A percentile compares a stretch with the other conserved stretches of the same genome.
These are phyloP conservation scores for Eupsilia transversa DNA, from an alignment of 2,888 invertebrate genomes.

Conservation along the genomic window DNA sequence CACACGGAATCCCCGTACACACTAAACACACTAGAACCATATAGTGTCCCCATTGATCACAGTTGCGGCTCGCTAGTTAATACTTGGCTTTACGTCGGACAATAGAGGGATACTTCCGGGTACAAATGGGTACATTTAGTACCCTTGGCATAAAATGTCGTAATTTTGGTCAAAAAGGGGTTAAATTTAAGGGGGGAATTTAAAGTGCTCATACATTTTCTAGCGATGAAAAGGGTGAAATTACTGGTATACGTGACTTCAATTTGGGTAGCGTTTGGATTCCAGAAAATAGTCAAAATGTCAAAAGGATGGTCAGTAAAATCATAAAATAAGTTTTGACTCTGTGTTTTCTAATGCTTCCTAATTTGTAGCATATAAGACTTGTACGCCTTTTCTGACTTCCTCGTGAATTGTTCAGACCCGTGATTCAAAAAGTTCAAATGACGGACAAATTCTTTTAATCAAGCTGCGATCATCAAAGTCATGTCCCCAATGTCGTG, in stretches of 20 bases:
- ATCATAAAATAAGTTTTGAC: background rate
- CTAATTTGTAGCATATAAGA: background rate
- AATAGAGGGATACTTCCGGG: background rate
- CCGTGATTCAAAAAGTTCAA: background rate
- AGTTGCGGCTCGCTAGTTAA: background rate
- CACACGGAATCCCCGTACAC: background rate
- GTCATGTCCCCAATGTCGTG: background rate
- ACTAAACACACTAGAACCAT: background rate
- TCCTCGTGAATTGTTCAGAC: background rate
- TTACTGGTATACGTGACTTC: background rate
- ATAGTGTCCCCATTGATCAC: background rate
- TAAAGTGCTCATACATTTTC: background rate
- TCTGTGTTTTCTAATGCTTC: background rate
- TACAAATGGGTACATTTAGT: conserved; percentile 2
- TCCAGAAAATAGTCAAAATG: no score
- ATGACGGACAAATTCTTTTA: background rate
- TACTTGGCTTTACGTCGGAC: background rate
- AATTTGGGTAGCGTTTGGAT: background rate
- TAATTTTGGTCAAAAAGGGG: background rate
- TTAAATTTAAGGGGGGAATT: no score
- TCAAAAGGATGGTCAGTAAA: background rate
- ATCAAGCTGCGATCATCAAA: background rate
- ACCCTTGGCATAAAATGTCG: conserved; percentile 6
- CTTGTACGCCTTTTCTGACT: background rate
- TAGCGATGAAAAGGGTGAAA: background rate